These are phyloP conservation scores for Drosophila navojoa DNA, from an alignment of 1,140 invertebrate genomes.

Conservation along the genomic window DNA sequence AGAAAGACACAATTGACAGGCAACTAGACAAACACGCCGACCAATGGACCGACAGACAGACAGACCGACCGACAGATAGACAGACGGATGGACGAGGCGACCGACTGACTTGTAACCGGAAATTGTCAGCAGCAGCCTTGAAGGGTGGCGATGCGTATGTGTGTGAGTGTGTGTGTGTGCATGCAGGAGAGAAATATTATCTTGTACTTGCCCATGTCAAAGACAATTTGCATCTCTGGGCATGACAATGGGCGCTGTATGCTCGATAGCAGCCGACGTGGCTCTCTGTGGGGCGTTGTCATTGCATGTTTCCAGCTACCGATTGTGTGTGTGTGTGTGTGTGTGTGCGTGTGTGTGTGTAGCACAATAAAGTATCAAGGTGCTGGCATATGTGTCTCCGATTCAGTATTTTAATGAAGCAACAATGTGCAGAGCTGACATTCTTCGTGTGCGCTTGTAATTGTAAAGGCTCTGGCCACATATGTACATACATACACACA, in stretches of 20 bases:
- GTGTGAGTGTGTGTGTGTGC: constrained; percentile 9
- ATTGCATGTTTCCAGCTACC: constrained; percentile 3
- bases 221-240: constrained; percentile 62
- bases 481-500: not conserved
- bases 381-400: constrained; percentile 11
- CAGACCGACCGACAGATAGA: not conserved
- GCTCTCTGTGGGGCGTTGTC: constrained; percentile 23
- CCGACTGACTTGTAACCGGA: constrained; percentile 32
- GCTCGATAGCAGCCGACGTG: constrained; percentile 16
- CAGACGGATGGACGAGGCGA: too few relatives aligned
- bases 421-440: constrained; percentile 15
- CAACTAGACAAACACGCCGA: constrained; percentile 5
- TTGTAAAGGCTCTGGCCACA: not conserved
- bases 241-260: constrained; percentile 45
- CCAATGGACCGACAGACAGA: not conserved
- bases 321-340: not conserved
- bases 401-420: constrained; percentile 16
- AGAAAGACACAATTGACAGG: constrained; percentile 11
- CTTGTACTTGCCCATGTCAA: constrained; percentile 69
- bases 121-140: constrained; percentile 40
- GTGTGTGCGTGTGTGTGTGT: not conserved
- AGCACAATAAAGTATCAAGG: constrained; percentile 8
- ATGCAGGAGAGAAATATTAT: constrained; percentile 61
- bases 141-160: constrained; percentile 7
- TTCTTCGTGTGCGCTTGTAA: not conserved